Percentiles rank a stretch among this genome's conserved stretches.
phyloP scores from a whole-genome alignment of 2,113 vertebrate species.

The Tricholaema leucomelas region DNA sequence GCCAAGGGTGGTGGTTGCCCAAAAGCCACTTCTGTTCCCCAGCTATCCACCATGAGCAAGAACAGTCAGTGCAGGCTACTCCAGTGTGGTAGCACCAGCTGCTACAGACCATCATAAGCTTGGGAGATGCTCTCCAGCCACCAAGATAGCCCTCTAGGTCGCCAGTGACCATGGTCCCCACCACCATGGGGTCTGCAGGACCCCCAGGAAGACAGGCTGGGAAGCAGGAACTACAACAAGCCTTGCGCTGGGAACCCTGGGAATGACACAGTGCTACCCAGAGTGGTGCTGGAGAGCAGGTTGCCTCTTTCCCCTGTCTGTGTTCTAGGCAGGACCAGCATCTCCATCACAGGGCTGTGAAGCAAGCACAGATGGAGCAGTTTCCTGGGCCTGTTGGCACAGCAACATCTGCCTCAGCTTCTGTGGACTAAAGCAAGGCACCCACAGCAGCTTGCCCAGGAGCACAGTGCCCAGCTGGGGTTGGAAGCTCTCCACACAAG shows the following conservation, averaged over 20 bases:
- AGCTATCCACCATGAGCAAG: too few species aligned
- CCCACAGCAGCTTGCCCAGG: too few species aligned
- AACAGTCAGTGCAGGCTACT: neutral
- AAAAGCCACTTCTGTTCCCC: neutral
- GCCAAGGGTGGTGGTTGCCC: too few species aligned
- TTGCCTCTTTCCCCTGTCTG: neutral
- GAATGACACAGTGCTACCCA: neutral
- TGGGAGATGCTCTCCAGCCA: neutral
- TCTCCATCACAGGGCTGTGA: neutral
- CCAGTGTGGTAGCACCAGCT: too few species aligned
- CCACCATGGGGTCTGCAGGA: neutral
- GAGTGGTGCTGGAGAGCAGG: neutral
- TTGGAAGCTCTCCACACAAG: too few species aligned
- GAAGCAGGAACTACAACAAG: accelerated
- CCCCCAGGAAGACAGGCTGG: neutral
- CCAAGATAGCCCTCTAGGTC: too few species aligned
- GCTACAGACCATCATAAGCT: neutral
- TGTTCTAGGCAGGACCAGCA: neutral
- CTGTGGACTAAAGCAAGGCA: neutral
- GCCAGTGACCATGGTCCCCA: neutral
- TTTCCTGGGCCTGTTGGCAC: neutral
- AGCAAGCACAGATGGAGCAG: neutral
- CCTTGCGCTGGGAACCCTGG: neutral
- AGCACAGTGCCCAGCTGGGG: too few species aligned
- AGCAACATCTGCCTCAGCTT: neutral